Evolutionary conservation across 1,140 invertebrate species (phyloP), one percentile per base, ranked within the genome.

Genomic region (Penaeus chinensis): DNA sequence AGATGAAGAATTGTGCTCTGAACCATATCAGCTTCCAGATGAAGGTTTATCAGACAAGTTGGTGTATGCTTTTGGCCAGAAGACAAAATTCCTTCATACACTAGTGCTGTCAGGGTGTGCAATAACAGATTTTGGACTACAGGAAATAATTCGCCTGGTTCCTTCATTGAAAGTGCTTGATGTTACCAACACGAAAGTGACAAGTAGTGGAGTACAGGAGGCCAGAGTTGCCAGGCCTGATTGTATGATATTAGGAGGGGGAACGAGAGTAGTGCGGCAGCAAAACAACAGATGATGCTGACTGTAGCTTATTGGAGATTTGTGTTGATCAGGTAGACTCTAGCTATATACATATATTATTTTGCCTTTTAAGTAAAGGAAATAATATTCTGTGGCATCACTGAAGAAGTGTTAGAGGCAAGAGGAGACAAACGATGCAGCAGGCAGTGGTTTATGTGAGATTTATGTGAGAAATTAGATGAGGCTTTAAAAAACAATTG

Each of bases 21-120:
- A 88, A 24, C 22, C 71, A 27, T 79, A 77, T 20, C 86, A 82
- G 62, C 47, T 54, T n/a, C 89, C 84, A 20, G 89, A 90, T 77
- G 82, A 89, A 24, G 32, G 62, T 54, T 63, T 90, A 5, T 87
- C 89, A 24, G 89, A 90, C 69, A 78, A 66, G 8, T 32, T 90
- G 42, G 83, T 87, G 13, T 78, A 32, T 27, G 88, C 84, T 27
- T 76, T 90, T 69, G 84, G 82, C 74, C 47, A 79, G 62, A 85
- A 89, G 54, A 85, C 87, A 24, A 65, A 81, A 80, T 37, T 87
- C 20, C 85, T 90, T 8, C 82, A 85, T 24, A 87, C 87, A 27
- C 60, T 90, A 42, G 81, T 89, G 42, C 47, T 90, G 8, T 71
- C 89, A 27, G 89, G 89, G 24, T 90, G 89, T 86, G 84, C 89